Conservation (phyloP, 2,888 invertebrate species). For the Troides oblongomaculatus region DNA sequence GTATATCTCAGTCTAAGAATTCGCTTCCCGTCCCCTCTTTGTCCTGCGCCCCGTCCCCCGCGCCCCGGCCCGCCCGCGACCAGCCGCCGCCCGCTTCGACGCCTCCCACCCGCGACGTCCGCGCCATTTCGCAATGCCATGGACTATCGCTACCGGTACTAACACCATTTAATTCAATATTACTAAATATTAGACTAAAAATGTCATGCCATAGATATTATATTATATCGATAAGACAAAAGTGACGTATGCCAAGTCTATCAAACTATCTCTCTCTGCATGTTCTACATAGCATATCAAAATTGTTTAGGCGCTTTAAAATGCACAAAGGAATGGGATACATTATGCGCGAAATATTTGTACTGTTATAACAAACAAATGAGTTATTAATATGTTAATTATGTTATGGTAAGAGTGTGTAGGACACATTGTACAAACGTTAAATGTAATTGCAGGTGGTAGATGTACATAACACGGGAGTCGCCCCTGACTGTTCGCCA, state of each 20-base stretch:
- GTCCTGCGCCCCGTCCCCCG: slow-evolving; percentile 31
- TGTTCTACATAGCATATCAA: slow-evolving; percentile 18
- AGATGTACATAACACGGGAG: slow-evolving; percentile 87
- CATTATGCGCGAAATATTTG: slow-evolving; percentile 5
- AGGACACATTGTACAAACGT: slow-evolving; percentile 26
- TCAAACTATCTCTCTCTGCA: slow-evolving; percentile 24
- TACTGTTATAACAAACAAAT: not conserved
- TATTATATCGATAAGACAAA: slow-evolving; percentile 32
- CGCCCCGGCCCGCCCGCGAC: slow-evolving; percentile 55
- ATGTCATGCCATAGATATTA: slow-evolving; percentile 53
- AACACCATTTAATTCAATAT: slow-evolving; percentile 78
- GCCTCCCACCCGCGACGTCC: slow-evolving; percentile 70
- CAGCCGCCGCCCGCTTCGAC: slow-evolving; percentile 64
- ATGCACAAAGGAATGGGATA: slow-evolving; percentile 26
- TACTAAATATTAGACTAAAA: slow-evolving; percentile 66
- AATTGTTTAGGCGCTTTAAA: slow-evolving; percentile 23
- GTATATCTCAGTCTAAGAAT: slow-evolving; percentile 26
- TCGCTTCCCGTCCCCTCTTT: slow-evolving; percentile 27
- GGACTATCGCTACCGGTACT: slow-evolving; percentile 81
- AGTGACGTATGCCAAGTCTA: slow-evolving; percentile 25
- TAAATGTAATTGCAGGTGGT: slow-evolving; percentile 83
- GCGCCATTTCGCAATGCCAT: slow-evolving; percentile 77
- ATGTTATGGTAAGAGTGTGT: not conserved
- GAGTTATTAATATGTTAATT: not conserved
- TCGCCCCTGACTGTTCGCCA: slow-evolving; percentile 85